Conservation (phyloP, 2,888 invertebrate species). For the Cybosia mesomella region DNA sequence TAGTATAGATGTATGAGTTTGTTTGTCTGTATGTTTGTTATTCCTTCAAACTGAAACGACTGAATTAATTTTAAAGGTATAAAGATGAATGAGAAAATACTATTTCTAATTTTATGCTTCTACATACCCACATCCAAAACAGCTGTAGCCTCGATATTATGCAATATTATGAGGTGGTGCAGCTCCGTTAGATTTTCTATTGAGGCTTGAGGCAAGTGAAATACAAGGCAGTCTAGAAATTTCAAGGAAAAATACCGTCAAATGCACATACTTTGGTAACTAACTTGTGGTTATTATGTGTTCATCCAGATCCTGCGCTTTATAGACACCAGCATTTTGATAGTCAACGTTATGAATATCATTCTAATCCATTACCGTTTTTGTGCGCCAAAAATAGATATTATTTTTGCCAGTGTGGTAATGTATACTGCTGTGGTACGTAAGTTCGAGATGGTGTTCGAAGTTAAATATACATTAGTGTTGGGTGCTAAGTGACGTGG, state of each 20-base stretch:
- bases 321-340: slow-evolving; percentile 52
- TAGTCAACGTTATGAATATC: slow-evolving; percentile 11
- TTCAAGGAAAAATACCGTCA: slow-evolving; percentile 77
- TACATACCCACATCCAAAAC: not conserved
- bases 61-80: not conserved
- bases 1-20: not conserved
- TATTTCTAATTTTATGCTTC: not conserved
- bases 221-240: slow-evolving; percentile 60
- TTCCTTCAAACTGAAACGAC: not conserved
- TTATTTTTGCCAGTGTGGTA: not conserved
- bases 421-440: not conserved
- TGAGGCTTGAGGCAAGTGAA: slow-evolving; percentile 58
- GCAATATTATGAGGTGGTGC: slow-evolving; percentile 29
- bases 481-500: slow-evolving; percentile 57
- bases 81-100: not conserved
- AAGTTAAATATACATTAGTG: slow-evolving; percentile 26
- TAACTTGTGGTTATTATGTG: slow-evolving; percentile 73
- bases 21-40: not conserved
- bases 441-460: not conserved
- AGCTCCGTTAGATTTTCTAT: slow-evolving; percentile 60
- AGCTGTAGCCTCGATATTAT: not conserved
- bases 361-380: slow-evolving; percentile 43
- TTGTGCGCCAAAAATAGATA: not conserved
- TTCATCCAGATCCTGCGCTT: slow-evolving; percentile 65
- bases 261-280: slow-evolving; percentile 77